These are phyloP conservation scores for Eilema caniola DNA, from an alignment of 2,888 invertebrate genomes.

Conservation along the genomic window DNA sequence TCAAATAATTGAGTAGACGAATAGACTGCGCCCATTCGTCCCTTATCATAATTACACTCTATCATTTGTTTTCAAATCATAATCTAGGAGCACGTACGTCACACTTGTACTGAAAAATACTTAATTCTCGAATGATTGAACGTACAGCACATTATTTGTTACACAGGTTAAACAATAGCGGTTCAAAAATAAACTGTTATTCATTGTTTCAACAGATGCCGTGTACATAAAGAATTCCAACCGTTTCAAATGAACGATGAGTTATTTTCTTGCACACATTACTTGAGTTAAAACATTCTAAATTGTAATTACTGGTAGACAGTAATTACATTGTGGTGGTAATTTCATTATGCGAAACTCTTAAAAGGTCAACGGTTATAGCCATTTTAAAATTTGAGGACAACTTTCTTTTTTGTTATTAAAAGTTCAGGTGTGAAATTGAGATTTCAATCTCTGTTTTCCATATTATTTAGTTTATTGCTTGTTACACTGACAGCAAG, in stretches of 20 bases:
- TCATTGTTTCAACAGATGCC: constrained; percentile 50
- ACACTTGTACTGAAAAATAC: not conserved
- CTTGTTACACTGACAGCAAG: not conserved
- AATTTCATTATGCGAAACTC: not conserved
- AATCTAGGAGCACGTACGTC: too few relatives aligned
- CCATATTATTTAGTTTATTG: not conserved
- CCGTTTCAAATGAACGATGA: constrained; percentile 15
- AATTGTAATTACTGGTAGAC: not conserved
- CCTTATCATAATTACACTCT: too few relatives aligned
- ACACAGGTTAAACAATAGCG: constrained; percentile 21
- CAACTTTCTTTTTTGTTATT: constrained; percentile 10
- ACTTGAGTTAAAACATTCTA: not conserved
- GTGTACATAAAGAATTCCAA: constrained; percentile 37
- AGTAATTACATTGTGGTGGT: constrained; percentile 2
- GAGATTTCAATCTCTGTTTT: not conserved
- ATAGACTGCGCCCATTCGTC: too few relatives aligned
- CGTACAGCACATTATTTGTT: constrained; percentile 20
- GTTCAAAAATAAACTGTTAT: constrained; percentile 36
- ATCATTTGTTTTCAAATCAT: too few relatives aligned
- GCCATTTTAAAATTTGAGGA: constrained; percentile 5
- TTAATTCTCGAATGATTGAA: not conserved
- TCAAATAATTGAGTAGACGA: too few relatives aligned
- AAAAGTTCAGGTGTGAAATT: not conserved
- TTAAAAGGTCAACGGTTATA: constrained; percentile 4
- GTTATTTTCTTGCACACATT: not conserved